A percentile compares a stretch with the other conserved stretches of the same genome.
phyloP scores from a whole-genome alignment of 2,797 vertebrate species.

The Gallinago solitaria region DNA sequence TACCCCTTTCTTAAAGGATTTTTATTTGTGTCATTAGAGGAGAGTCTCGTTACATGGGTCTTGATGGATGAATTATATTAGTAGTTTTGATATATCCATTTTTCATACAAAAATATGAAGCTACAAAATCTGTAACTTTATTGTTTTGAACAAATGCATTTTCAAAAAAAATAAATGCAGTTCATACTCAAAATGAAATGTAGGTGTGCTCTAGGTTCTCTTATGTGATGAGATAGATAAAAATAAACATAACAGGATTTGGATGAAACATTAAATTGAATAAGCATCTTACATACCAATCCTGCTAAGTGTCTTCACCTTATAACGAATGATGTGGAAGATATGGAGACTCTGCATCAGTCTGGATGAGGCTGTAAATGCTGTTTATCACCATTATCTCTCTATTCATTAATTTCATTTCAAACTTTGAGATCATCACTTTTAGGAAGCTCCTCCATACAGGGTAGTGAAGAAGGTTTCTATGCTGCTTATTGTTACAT shows the following conservation, averaged over 20 bases:
- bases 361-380: background rate
- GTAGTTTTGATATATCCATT: background rate
- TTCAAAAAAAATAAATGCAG: background rate
- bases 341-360: background rate
- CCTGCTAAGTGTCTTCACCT: background rate
- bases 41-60: background rate
- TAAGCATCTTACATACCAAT: background rate
- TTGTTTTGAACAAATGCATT: background rate
- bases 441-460: background rate
- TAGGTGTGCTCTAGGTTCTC: background rate
- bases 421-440: background rate
- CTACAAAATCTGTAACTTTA: background rate
- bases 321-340: background rate
- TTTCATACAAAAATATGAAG: background rate
- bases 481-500: conserved; percentile 10
- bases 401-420: conserved; percentile 17
- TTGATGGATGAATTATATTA: background rate
- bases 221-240: background rate
- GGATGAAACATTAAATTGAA: background rate
- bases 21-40: background rate
- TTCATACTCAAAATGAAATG: background rate
- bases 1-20: background rate
- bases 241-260: background rate
- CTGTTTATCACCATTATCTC: background rate
- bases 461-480: background rate